Evolutionary conservation across 2,113 vertebrate species (phyloP), one percentile per base, ranked within the genome.

Genomic region (Archocentrus centrarchus): DNA sequence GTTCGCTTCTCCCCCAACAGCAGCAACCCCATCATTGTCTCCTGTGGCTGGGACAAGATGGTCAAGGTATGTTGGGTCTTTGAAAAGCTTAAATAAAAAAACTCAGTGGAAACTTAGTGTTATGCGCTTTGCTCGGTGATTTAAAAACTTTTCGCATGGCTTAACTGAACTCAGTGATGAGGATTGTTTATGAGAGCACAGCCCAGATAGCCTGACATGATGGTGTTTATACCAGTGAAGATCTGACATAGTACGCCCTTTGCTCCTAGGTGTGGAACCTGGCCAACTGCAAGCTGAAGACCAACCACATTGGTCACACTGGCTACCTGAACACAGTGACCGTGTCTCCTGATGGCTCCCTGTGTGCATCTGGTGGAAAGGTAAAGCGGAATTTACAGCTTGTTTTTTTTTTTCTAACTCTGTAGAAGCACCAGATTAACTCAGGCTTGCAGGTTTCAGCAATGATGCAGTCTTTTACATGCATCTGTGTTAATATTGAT

Each of bases 1-100:
- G 98, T 99, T 15, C 96, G 98, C 6, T 99, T 99, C 94, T 99
- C 98, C 4, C 98, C 98, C 30, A 99, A 99, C 94, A 99, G 98
- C 97, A 99, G 96, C 95, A 99, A 99, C 93, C 98, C 98, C 88
- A 99, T 99, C 93, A 99, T 99, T 4, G 98, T 99, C n/a, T 99
- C 98, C 84, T 99, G 98, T 1, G 97, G 98, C 70, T 99, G 98
- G 98, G 98, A 99, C 93, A 99, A 98, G 86, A 94, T 98, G 95
- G 98, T 99, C 61, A 99, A 99, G 97, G 98, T 98, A 89, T 9
- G 79, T 5, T 5, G 3, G 17, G 62, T 5, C 2, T 32, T 20
- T 4, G 15, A 17, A 50, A 50, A 17, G 14, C 14, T 14, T 47
- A 11, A 50, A 6, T 17, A 50, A 15, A 15, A 32, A 15, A 53